Evolutionary conservation across 1,140 invertebrate genomes (phyloP).

Genomic region (Homarus americanus): DNA sequence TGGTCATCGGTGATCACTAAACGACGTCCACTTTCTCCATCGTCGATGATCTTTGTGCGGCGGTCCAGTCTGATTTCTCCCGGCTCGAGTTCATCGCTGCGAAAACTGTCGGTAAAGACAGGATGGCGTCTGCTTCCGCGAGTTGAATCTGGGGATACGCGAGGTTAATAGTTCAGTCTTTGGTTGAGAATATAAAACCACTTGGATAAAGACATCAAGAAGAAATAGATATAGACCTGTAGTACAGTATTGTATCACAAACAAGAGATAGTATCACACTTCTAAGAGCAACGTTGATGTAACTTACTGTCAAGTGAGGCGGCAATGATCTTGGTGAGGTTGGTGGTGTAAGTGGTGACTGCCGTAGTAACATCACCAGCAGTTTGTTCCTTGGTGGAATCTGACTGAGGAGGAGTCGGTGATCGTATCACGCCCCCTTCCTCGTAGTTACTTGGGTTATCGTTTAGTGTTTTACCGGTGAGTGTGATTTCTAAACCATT

Average conservation of each 20-base stretch:
- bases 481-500: slow-evolving; percentile 53
- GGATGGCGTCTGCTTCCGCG: slow-evolving; percentile 15
- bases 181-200: not conserved
- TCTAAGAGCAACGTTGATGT: too few species aligned
- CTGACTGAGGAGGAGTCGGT: slow-evolving; percentile 4
- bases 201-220: not conserved
- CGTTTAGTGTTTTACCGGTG: slow-evolving; percentile 1
- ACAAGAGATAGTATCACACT: too few species aligned
- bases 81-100: slow-evolving; percentile 55
- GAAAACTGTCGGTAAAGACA: not conserved
- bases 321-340: slow-evolving; percentile 72
- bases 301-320: slow-evolving; percentile 70
- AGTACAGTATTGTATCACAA: too few species aligned
- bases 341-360: slow-evolving; percentile 65
- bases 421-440: not conserved
- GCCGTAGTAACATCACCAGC: slow-evolving; percentile 2
- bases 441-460: not conserved
- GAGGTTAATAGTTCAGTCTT: too few species aligned
- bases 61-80: slow-evolving; percentile 66
- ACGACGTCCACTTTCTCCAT: slow-evolving; percentile 60
- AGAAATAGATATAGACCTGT: too few species aligned
- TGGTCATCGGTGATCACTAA: slow-evolving; percentile 59
- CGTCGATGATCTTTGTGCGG: slow-evolving; percentile 56
- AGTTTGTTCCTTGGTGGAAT: not conserved
- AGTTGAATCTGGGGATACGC: slow-evolving; percentile 15